A percentile compares a stretch with the other conserved stretches of the same genome.
Evolutionary conservation across 2,797 vertebrate species (phyloP).

Genomic region (Vespertilio murinus): DNA sequence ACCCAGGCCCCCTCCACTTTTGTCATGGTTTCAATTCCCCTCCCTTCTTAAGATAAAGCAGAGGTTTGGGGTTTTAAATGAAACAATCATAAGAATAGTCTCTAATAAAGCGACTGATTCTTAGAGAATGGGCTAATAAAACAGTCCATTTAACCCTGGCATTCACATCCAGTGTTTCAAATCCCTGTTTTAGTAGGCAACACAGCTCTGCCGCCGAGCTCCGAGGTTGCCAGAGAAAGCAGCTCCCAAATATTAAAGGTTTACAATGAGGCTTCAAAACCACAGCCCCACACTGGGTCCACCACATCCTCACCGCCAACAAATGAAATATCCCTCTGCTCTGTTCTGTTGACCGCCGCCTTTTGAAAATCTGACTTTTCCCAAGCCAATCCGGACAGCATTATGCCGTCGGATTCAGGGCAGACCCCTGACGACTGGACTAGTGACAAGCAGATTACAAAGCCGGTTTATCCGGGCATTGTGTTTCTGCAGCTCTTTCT

Average conservation of each 20-base stretch:
- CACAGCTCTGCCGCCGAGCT: constrained; percentile 13
- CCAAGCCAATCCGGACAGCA: background rate
- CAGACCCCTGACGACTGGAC: constrained; percentile 51
- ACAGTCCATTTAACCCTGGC: constrained; percentile 5
- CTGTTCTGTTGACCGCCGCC: background rate
- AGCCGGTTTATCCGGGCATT: constrained; percentile 74
- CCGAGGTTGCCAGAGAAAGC: background rate
- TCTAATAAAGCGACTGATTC: constrained; percentile 9
- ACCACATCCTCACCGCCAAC: background rate
- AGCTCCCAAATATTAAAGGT: constrained; percentile 16
- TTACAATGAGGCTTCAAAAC: constrained; percentile 1
- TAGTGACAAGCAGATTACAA: constrained; percentile 79
- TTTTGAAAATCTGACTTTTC: background rate
- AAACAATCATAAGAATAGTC: constrained; percentile 11
- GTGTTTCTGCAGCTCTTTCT: constrained; percentile 68
- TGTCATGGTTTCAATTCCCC: background rate
- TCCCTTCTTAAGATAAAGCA: background rate
- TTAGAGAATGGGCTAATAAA: background rate
- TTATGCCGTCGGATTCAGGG: constrained; percentile 28
- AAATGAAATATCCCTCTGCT: background rate
- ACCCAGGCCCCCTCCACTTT: background rate
- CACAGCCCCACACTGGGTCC: background rate
- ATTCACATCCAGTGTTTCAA: background rate
- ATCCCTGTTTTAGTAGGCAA: constrained; percentile 2
- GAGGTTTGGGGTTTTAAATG: background rate